These are phyloP conservation scores for Daboia siamensis DNA, from an alignment of 2,113 vertebrate species.

Conservation along the genomic window DNA sequence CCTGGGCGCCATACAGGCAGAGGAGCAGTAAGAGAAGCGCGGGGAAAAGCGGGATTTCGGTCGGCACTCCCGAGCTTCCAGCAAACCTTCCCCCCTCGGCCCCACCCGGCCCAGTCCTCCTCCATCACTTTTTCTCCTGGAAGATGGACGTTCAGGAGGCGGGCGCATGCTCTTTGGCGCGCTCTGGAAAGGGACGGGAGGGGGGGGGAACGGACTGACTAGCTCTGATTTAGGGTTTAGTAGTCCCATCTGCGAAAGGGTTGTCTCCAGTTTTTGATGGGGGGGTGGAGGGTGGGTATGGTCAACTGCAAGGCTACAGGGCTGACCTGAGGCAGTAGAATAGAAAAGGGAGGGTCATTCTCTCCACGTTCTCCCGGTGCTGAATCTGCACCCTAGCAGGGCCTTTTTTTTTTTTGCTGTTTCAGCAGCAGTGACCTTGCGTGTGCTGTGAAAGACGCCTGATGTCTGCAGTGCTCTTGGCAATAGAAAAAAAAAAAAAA, in stretches of 20 bases:
- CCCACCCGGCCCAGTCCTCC: neutral
- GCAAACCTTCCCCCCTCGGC: neutral
- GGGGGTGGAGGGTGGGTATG: too few species aligned
- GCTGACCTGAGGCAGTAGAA: neutral
- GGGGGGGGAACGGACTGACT: fast-evolving
- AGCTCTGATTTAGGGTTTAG: neutral
- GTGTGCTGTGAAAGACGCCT: neutral
- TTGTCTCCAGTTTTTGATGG: neutral
- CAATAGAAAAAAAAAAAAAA: neutral
- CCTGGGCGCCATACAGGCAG: neutral
- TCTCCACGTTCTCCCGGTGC: neutral
- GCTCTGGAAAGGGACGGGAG: too few species aligned
- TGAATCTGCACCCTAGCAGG: neutral
- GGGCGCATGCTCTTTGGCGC: neutral
- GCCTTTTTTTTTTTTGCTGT: neutral
- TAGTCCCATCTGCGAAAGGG: neutral
- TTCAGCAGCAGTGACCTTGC: neutral
- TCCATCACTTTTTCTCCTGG: too few species aligned
- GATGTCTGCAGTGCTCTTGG: neutral
- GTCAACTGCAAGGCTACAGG: neutral
- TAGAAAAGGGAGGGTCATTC: neutral
- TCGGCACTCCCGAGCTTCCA: neutral
- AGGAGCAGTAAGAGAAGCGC: neutral
- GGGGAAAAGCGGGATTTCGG: neutral
- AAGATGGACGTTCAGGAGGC: neutral